Base-by-base conservation (phyloP, 2,888 invertebrate species). In the Andrena bicolor region DNA sequence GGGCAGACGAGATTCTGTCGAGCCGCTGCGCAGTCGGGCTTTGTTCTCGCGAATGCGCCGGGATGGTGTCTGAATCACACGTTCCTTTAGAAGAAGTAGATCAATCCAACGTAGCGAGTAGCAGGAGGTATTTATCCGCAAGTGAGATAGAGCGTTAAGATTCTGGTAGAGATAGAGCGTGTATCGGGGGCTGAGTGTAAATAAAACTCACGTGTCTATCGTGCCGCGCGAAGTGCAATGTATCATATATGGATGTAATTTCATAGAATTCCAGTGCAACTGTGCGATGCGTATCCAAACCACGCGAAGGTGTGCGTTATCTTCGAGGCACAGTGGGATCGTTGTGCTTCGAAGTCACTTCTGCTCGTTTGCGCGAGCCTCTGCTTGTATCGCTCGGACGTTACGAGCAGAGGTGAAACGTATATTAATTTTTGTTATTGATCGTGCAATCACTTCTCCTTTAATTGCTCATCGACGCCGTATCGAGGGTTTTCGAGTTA, bases 171-270 rank as follows among this genome's bases (percentile, higher is more conserved):
- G 82, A 80, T 68, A 75, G 32, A 60, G 49, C 35, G 56, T 23
- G 56, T 56, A 76, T 76, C 30, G 58, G 51, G 68, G 41, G 68
- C 71, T 41, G 53, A 26, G 48, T 70, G 78, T 75, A 75, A 82
- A 83, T 83, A 74, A 82, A 77, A 71, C 66, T 68, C 63, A 66
- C 78, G 69, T 75, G 71, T 65, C 64, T 66, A 71, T 63, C 73
- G 61, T 56, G 66, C 30, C 66, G 72, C 32, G 74, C 48, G 61
- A 75, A 74, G 75, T 70, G 82, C 75, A 72, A 82, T 76, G 79
- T 76, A 76, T 72, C 76, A 82, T 76, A 64, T 66, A 70, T 70
- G 71, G 51, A 71, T 77, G 61, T 77, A 77, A 82, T 81, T 73
- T 81, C 81, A 66, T 76, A 35, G 81, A 76, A 81, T 63, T 28